Percentiles rank a stretch among this genome's conserved stretches.
Conservation (phyloP, 1,140 invertebrate species). For the Melitaea cinxia region DNA sequence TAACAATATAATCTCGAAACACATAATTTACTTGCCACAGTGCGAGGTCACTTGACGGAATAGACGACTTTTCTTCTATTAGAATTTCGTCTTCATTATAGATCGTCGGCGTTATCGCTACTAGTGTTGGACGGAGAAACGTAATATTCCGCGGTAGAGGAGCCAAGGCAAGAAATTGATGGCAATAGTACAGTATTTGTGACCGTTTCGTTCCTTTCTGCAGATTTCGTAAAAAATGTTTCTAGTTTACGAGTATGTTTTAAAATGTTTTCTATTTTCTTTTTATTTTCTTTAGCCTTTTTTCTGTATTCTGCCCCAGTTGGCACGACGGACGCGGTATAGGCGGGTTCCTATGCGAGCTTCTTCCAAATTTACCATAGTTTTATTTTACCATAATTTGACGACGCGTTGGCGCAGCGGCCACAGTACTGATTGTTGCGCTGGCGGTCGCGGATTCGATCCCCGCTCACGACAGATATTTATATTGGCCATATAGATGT, state of each 20-base stretch:
- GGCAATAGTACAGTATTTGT: neutral
- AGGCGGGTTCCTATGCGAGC: too few species aligned
- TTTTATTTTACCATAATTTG: too few species aligned
- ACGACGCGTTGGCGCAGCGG: too few species aligned
- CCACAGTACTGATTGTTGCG: too few species aligned
- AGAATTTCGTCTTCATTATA: neutral
- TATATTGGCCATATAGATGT: too few species aligned
- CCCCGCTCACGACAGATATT: too few species aligned
- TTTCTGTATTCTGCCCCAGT: neutral
- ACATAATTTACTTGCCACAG: neutral
- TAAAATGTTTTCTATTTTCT: too few species aligned
- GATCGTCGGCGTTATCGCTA: neutral
- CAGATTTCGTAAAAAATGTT: neutral
- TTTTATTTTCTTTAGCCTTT: neutral
- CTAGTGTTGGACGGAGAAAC: neutral
- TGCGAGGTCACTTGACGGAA: neutral
- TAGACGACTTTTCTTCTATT: neutral
- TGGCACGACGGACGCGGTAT: too few species aligned
- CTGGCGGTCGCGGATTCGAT: too few species aligned
- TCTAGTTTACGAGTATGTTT: slow-evolving; percentile 1
- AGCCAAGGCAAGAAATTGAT: neutral
- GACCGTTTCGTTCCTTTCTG: neutral
- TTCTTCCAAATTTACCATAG: too few species aligned
- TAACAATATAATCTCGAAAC: slow-evolving; percentile 16
- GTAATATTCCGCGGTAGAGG: neutral